Evolutionary conservation across 92 coral and sea anemone species (phyloP), one percentile per base, ranked within the genome.

Genomic region (Porites evermanni): DNA sequence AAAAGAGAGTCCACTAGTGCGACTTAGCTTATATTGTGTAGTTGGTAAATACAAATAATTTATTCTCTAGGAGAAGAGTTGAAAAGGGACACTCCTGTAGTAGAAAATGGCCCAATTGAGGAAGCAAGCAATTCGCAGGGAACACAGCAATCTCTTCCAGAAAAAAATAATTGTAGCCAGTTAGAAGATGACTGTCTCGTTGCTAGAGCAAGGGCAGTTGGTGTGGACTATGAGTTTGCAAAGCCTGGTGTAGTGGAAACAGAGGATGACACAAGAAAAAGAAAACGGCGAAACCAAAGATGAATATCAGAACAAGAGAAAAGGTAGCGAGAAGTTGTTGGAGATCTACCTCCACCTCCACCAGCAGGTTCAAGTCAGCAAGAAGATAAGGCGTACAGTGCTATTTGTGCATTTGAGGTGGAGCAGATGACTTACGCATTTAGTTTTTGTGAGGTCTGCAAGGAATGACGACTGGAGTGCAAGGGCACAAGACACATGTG

Each of bases 281-380:
- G 88, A 76, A 0, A 79, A 29, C 17, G 81, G 52, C 81, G 70
- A 24, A 87, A 87, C 24, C 70, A 65, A 51, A 50, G 74, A 19
- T 61, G 69, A 58, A 61, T 70, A 1, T 3, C 64, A 0, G 18
- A 87, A 56, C 79, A 79, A 24, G 85, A 87, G 44, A 58, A 72
- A 68, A 79, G 85, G 72, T 72, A 79, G 26, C 2, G 47, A 16
- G 86, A 87, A 38, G 68, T 72, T 14, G 68, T 87, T 38, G 75
- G 74, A 12, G 85, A 87, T 66, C 84, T 79, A 3, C 90, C 86
- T 8, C 90, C 90, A 44, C 90, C 84, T 0, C 84, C 89, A 56
- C 84, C 84, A 21, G 61, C 83, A 76, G 84, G 89, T 23, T 77
- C 79, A 9, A 86, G 52, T 51, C 53, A 79, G 77, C 67, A 16